Conservation (phyloP, 2,888 invertebrate genomes). For the Dasysyrphus tricinctus region DNA sequence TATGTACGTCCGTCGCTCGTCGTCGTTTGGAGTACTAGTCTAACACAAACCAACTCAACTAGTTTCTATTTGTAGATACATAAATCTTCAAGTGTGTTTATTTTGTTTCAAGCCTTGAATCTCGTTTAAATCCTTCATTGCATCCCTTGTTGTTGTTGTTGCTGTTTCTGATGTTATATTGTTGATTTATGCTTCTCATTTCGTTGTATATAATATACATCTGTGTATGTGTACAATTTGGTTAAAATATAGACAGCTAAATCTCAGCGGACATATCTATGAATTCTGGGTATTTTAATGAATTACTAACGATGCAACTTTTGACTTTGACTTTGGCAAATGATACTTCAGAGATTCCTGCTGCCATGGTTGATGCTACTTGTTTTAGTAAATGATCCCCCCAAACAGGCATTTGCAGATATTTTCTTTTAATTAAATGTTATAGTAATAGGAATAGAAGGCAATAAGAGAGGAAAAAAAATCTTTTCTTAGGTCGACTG, state of each 20-base stretch:
- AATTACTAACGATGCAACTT: slow-evolving; percentile 69
- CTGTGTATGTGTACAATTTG: not conserved
- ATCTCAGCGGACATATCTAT: slow-evolving; percentile 60
- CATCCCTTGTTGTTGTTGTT: not conserved
- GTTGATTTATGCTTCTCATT: slow-evolving; percentile 24
- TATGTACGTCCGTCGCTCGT: not conserved
- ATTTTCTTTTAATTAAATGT: slow-evolving; percentile 65
- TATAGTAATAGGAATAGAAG: slow-evolving; percentile 17
- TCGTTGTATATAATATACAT: not conserved
- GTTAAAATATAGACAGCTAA: slow-evolving; percentile 34
- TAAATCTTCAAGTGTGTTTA: slow-evolving; percentile 66
- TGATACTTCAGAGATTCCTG: slow-evolving; percentile 42
- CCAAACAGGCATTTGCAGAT: slow-evolving; percentile 23
- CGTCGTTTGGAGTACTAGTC: slow-evolving; percentile 28
- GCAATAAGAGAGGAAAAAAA: not conserved
- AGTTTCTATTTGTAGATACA: slow-evolving; percentile 58
- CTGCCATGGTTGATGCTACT: not conserved
- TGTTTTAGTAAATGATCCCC: slow-evolving; percentile 1
- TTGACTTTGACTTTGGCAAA: slow-evolving; percentile 61
- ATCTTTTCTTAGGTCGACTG: not conserved
- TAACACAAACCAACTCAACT: slow-evolving; percentile 64
- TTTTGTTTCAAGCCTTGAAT: slow-evolving; percentile 50
- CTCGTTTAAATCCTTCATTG: slow-evolving; percentile 27
- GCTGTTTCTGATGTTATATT: slow-evolving; percentile 4
- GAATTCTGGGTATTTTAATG: slow-evolving; percentile 63